Conservation (phyloP, 2,888 invertebrate species). For the Leptinotarsa juncta region DNA sequence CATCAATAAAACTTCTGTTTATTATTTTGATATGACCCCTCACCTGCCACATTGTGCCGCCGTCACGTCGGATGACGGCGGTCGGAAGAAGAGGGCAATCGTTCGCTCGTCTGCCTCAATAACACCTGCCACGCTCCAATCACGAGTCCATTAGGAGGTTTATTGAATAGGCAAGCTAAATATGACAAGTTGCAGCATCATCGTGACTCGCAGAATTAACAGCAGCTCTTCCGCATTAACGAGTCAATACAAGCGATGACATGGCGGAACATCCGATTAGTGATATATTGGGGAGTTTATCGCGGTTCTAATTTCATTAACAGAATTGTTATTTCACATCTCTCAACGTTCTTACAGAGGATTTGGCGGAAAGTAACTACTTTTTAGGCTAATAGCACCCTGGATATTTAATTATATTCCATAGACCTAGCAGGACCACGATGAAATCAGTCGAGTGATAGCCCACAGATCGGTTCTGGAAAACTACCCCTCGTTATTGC, state of each 20-base stretch:
- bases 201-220: conserved; percentile 40
- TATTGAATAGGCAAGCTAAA: conserved; percentile 57
- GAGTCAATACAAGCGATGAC: conserved; percentile 7
- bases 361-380: too few relatives aligned
- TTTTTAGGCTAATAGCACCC: too few relatives aligned
- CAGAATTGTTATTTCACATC: too few relatives aligned
- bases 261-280: background rate
- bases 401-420: too few relatives aligned
- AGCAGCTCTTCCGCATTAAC: conserved; percentile 1
- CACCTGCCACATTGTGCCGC: background rate
- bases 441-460: too few relatives aligned
- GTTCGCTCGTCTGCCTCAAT: conserved; percentile 44
- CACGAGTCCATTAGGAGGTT: conserved; percentile 50
- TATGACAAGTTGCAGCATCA: conserved; percentile 56
- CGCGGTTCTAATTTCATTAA: background rate
- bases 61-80: conserved; percentile 3
- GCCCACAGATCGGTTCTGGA: too few relatives aligned
- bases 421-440: too few relatives aligned
- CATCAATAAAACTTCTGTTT: too few relatives aligned
- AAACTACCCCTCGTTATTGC: too few relatives aligned
- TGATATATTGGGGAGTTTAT: background rate
- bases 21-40: background rate
- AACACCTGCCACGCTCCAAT: conserved; percentile 57
- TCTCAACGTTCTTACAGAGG: too few relatives aligned
- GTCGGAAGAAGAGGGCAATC: background rate